Conservation (phyloP, 2,797 vertebrate genomes). For the Lagorchestes hirsutus region DNA sequence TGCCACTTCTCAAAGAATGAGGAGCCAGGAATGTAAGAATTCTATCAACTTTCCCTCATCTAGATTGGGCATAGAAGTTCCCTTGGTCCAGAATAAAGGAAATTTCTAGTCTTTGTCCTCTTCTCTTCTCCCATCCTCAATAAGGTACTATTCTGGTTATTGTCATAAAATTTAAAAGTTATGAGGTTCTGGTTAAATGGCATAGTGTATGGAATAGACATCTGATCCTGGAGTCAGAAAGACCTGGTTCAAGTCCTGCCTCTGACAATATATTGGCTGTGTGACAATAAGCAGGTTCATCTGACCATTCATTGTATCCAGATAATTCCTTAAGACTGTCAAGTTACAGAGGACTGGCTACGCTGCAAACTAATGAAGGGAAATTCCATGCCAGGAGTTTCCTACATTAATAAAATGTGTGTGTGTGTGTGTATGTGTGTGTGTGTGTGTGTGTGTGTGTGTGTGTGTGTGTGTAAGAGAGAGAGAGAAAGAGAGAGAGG, state of each 20-base stretch:
- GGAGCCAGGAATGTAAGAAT: neutral
- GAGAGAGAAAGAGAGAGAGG: neutral
- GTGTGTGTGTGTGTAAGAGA: no score
- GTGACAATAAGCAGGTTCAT: neutral
- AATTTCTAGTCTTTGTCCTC: neutral
- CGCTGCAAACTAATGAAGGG: neutral
- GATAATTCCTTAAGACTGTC: neutral
- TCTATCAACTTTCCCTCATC: neutral
- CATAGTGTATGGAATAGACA: neutral
- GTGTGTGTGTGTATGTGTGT: no score
- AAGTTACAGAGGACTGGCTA: neutral
- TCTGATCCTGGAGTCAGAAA: neutral
- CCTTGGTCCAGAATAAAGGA: neutral
- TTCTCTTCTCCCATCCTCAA: neutral
- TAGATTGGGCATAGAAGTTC: neutral
- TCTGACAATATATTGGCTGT: neutral
- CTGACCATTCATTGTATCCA: neutral
- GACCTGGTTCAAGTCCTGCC: neutral
- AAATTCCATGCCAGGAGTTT: neutral
- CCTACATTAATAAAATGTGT: neutral
- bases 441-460: no score
- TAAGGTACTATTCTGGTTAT: neutral
- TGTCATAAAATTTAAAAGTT: neutral
- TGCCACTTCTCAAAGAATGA: neutral
- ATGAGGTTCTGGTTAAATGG: neutral